Evolutionary conservation across 2,888 invertebrate genomes (phyloP).

Genomic region (Phrixothrix hirtus): DNA sequence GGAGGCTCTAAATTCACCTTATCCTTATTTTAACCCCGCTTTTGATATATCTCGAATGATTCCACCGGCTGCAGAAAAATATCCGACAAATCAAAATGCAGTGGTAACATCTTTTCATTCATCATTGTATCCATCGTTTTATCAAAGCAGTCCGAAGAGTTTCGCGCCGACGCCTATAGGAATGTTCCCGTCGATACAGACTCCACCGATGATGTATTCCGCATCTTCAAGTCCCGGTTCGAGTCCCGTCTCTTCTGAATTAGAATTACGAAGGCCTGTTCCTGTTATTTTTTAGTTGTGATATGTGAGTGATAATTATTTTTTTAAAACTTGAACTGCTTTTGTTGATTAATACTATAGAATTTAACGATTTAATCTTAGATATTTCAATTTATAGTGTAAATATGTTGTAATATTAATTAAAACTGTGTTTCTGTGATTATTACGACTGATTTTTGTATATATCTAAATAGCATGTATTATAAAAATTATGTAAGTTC

Average conservation of each 20-base stretch:
- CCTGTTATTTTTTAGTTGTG: constrained; percentile 68
- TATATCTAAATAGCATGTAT: constrained; percentile 25
- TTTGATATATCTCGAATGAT: constrained; percentile 56
- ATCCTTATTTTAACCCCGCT: constrained; percentile 79
- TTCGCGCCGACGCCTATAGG: constrained; percentile 61
- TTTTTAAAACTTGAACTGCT: constrained; percentile 2
- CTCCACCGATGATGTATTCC: constrained; percentile 56
- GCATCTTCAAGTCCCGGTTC: constrained; percentile 55
- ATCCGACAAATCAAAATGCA: constrained; percentile 59
- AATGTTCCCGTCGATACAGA: constrained; percentile 54
- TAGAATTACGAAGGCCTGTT: constrained; percentile 68
- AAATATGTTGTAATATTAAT: constrained; percentile 18
- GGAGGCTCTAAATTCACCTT: constrained; percentile 62
- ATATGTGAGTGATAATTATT: constrained; percentile 14
- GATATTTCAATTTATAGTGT: constrained; percentile 1
- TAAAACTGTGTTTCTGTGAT: constrained; percentile 30
- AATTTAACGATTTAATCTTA: neutral
- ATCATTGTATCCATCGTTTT: constrained; percentile 71
- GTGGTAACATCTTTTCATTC: constrained; percentile 72
- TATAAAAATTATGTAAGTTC: constrained; percentile 3
- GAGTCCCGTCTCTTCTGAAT: constrained; percentile 52
- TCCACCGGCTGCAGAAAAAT: constrained; percentile 51
- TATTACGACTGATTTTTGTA: constrained; percentile 35
- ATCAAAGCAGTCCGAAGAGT: constrained; percentile 57
- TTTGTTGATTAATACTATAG: constrained; percentile 7